A percentile compares a stretch with the other conserved stretches of the same genome.
Conservation (phyloP, 2,797 vertebrate genomes). For the Threskiornis aethiopicus region DNA sequence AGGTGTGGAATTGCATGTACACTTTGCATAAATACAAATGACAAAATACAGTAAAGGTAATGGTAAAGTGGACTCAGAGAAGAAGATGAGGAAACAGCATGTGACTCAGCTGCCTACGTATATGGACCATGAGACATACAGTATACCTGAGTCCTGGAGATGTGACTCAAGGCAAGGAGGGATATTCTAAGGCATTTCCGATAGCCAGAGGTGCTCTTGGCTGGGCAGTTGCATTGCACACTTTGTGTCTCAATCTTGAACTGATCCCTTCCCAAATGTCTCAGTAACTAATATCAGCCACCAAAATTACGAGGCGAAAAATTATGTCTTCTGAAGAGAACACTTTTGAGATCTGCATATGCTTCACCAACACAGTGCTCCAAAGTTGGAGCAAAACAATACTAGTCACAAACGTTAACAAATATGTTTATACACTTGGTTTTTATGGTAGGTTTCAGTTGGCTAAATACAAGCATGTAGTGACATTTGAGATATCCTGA, state of each 20-base stretch:
- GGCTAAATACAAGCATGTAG: not conserved
- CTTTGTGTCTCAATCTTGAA: not conserved
- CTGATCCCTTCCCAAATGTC: not conserved
- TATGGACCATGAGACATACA: not conserved
- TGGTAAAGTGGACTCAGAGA: not conserved
- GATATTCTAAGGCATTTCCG: not conserved
- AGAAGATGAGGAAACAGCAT: fast-evolving
- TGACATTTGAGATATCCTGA: not conserved
- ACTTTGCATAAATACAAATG: not conserved
- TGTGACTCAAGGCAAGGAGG: not conserved
- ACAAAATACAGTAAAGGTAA: not conserved
- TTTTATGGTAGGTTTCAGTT: not conserved
- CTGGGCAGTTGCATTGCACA: not conserved
- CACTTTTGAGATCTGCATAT: not conserved
- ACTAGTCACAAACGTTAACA: not conserved
- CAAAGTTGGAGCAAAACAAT: not conserved
- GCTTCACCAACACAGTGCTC: not conserved
- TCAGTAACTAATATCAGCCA: not conserved
- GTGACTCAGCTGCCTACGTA: not conserved
- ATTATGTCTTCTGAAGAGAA: fast-evolving
- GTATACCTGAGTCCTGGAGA: not conserved
- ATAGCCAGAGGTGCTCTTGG: fast-evolving
- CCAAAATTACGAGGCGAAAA: not conserved
- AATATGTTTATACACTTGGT: not conserved
- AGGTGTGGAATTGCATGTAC: not conserved